Conservation (phyloP, 2,888 invertebrate genomes). For the Harmothoe impar region DNA sequence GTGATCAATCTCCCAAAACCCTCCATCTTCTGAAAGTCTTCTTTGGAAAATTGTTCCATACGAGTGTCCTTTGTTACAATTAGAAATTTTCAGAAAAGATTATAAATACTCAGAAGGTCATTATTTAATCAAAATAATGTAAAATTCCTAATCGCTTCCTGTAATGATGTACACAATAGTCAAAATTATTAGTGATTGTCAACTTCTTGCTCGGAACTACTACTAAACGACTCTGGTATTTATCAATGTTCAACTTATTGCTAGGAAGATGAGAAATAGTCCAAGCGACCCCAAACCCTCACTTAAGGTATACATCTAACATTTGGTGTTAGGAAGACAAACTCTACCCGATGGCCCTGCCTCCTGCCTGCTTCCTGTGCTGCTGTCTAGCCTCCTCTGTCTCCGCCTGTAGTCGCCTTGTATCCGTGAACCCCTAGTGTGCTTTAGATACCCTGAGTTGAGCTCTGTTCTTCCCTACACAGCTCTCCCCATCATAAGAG, state of each 20-base stretch:
- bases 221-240: conserved; percentile 43
- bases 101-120: too few relatives aligned
- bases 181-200: background rate
- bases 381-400: conserved; percentile 10
- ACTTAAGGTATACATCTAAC: conserved; percentile 51
- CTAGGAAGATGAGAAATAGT: conserved; percentile 60
- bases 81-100: too few relatives aligned
- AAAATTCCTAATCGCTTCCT: too few relatives aligned
- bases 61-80: too few relatives aligned
- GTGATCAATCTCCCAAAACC: too few relatives aligned
- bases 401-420: conserved; percentile 38
- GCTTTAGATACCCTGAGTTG: conserved; percentile 42
- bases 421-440: conserved; percentile 36
- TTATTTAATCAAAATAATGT: too few relatives aligned
- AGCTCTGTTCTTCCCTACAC: conserved; percentile 47
- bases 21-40: too few relatives aligned
- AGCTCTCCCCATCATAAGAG: conserved; percentile 48
- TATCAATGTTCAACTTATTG: conserved; percentile 26
- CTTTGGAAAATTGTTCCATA: too few relatives aligned
- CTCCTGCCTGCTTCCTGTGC: conserved; percentile 47
- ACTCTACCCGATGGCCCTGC: background rate
- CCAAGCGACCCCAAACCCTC: conserved; percentile 50
- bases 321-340: conserved; percentile 51
- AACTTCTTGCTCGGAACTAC: background rate
- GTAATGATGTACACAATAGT: too few relatives aligned